phyloP scores from a whole-genome alignment of 2,113 vertebrate species.

The Grus americana region DNA sequence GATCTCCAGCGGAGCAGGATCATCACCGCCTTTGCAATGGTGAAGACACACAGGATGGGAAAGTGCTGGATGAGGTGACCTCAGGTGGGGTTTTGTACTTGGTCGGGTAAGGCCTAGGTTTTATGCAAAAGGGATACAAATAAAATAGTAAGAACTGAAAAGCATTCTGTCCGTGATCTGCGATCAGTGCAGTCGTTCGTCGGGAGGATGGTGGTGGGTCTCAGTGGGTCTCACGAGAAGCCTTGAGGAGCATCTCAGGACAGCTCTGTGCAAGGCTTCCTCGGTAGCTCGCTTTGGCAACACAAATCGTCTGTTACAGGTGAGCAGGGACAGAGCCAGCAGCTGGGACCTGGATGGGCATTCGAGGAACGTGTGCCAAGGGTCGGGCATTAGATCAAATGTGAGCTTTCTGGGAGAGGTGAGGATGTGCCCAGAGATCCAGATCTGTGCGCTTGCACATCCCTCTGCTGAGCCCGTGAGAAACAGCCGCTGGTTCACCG shows the following conservation, averaged over 20 bases:
- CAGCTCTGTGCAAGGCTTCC: not conserved
- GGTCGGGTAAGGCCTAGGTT: too few species aligned
- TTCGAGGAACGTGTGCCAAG: not conserved
- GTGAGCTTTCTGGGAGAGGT: not conserved
- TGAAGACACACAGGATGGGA: not conserved
- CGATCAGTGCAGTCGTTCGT: not conserved
- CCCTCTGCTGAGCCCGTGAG: fast-evolving
- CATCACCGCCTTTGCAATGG: fast-evolving
- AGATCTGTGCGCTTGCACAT: fast-evolving
- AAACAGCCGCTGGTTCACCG: fast-evolving
- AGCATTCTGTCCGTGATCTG: not conserved
- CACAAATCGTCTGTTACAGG: not conserved
- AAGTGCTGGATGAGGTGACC: not conserved
- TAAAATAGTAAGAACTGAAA: not conserved
- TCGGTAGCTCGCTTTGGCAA: not conserved
- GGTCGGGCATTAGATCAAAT: not conserved
- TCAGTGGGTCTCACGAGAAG: not conserved
- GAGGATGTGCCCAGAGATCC: not conserved
- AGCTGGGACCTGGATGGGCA: not conserved
- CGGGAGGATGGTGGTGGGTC: not conserved
- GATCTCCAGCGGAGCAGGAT: fast-evolving
- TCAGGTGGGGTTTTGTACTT: not conserved
- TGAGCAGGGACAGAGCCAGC: not conserved
- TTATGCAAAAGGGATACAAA: not conserved
- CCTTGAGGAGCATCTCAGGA: not conserved